A percentile compares a stretch with the other conserved stretches of the same genome.
phyloP scores from a whole-genome alignment of 2,888 invertebrate species.

The Noctua janthina region DNA sequence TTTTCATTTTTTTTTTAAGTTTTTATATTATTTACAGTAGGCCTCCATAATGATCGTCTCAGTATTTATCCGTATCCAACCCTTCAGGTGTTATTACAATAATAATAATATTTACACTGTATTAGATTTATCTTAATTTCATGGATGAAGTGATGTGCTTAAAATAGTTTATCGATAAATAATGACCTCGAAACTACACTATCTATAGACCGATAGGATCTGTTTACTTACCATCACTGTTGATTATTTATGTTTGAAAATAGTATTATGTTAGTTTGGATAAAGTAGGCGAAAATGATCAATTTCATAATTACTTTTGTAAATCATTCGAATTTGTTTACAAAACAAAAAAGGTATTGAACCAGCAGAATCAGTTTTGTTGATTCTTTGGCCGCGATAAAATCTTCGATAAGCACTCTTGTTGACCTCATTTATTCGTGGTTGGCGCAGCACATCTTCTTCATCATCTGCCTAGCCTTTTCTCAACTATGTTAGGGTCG shows the following conservation, averaged over 20 bases:
- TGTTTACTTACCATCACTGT: conserved; percentile 18
- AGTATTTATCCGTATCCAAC: neutral
- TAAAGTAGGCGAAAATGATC: fast-evolving
- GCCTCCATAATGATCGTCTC: neutral
- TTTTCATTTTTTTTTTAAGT: too few relatives aligned
- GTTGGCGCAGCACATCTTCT: neutral
- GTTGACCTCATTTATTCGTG: neutral
- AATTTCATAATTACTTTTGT: neutral
- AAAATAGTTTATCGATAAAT: conserved; percentile 41
- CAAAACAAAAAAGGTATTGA: neutral
- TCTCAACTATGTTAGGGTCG: too few relatives aligned
- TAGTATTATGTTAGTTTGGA: neutral
- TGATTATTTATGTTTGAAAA: conserved; percentile 23
- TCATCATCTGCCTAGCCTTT: too few relatives aligned
- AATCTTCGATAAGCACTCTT: neutral
- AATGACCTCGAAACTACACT: conserved; percentile 15
- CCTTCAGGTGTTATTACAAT: neutral
- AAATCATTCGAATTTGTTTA: neutral
- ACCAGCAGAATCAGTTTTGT: neutral
- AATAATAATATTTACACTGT: conserved; percentile 11
- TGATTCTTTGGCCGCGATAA: too few relatives aligned
- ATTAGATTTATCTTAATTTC: conserved; percentile 17
- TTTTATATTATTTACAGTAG: too few relatives aligned
- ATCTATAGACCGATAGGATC: conserved; percentile 11
- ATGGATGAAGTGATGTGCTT: conserved; percentile 6